Conservation (phyloP, 2,113 vertebrate species). For the Myocastor coypus region DNA sequence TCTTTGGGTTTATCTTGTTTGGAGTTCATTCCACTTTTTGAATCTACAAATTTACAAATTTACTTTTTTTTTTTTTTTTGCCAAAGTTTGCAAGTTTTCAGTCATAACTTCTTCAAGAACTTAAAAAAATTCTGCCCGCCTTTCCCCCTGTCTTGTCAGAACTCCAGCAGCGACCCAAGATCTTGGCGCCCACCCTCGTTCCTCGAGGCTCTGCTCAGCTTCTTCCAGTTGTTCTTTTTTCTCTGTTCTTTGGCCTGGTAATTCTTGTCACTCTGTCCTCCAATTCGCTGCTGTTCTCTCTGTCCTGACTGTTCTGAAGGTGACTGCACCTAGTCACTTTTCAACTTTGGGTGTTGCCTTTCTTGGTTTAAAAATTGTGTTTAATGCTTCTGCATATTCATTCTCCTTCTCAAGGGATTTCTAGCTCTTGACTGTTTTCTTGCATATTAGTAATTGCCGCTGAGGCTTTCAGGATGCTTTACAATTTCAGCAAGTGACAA, state of each 20-base stretch:
- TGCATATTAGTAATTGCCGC: background rate
- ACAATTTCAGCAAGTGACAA: too few species aligned
- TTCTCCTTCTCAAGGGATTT: background rate
- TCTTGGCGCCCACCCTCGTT: background rate
- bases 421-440: background rate
- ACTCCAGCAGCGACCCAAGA: background rate
- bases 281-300: background rate
- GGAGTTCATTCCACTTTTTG: background rate
- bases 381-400: background rate
- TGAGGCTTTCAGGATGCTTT: background rate
- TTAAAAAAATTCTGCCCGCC: background rate
- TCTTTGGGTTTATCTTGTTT: background rate
- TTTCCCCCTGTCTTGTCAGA: background rate
- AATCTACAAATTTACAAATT: background rate
- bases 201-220: background rate
- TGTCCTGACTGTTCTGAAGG: background rate
- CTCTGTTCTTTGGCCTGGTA: background rate
- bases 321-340: background rate
- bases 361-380: background rate
- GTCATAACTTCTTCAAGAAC: background rate
- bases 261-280: background rate
- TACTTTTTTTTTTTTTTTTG: background rate
- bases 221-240: background rate
- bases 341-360: background rate
- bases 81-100: background rate